Conservation (phyloP, 2,797 vertebrate species). For the Macropodus opercularis region DNA sequence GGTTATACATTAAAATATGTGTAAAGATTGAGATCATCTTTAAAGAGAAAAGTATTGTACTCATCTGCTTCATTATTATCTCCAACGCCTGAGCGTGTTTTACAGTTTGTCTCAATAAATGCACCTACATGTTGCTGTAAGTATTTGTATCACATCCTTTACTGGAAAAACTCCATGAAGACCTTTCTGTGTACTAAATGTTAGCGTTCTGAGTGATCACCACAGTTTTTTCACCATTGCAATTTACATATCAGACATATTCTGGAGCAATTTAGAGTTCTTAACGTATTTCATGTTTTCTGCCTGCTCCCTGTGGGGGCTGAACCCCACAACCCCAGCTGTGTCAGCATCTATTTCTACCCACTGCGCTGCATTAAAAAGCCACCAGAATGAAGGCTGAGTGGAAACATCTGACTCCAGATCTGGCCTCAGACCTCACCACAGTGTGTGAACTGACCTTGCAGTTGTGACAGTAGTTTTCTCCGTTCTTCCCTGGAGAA, state of each 20-base stretch:
- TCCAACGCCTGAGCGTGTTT: constrained; percentile 3
- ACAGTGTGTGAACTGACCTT: constrained; percentile 72
- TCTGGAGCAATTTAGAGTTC: constrained; percentile 9
- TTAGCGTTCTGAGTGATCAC: constrained; percentile 12
- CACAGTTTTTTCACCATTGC: constrained; percentile 15
- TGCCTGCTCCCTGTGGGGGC: constrained; percentile 18
- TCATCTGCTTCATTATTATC: not conserved
- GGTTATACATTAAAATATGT: not conserved
- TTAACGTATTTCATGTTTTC: constrained; percentile 27
- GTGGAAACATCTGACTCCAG: constrained; percentile 36
- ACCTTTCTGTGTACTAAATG: constrained; percentile 9
- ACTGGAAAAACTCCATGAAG: not conserved
- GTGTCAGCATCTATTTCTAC: constrained; percentile 28
- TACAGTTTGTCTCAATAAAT: not conserved
- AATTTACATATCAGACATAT: constrained; percentile 9
- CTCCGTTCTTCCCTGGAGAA: constrained; percentile 81
- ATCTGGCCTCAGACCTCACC: constrained; percentile 10
- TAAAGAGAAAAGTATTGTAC: not conserved
- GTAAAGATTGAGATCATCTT: not conserved
- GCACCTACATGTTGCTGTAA: not conserved
- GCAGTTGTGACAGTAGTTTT: constrained; percentile 80
- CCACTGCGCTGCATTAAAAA: constrained; percentile 20
- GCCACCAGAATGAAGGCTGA: constrained; percentile 14
- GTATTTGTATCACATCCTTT: not conserved
- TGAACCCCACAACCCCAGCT: constrained; percentile 34